Percentiles rank a stretch among this genome's conserved stretches.
These are phyloP conservation scores for Mungos mungo DNA, from an alignment of 2,113 vertebrate genomes.

Conservation along the genomic window DNA sequence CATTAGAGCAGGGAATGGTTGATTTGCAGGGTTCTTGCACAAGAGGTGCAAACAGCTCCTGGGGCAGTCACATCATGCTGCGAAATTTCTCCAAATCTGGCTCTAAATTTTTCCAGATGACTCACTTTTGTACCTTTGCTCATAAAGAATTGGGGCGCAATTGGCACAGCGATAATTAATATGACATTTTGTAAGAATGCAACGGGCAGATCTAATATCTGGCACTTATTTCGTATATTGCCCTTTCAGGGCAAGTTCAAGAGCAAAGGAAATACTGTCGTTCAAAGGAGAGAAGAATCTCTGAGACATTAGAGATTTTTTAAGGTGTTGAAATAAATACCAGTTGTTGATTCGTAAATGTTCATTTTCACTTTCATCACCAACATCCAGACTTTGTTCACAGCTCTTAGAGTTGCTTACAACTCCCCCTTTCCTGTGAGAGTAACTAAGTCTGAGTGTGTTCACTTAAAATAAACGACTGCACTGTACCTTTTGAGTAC, in stretches of 20 bases:
- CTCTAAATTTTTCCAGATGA: constrained; percentile 42
- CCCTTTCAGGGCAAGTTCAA: not conserved
- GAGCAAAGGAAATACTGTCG: not conserved
- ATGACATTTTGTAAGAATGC: constrained; percentile 48
- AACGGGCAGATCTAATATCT: constrained; percentile 42
- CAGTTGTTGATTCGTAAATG: constrained; percentile 6
- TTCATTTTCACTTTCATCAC: constrained; percentile 35
- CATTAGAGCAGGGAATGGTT: not conserved
- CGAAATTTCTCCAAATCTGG: constrained; percentile 21
- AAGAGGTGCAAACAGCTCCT: not conserved
- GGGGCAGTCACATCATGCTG: not conserved
- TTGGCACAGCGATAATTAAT: constrained; percentile 40
- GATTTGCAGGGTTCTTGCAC: not conserved
- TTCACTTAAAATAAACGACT: not conserved
- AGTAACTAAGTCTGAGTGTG: not conserved
- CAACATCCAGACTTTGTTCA: not conserved
- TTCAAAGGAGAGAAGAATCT: not conserved
- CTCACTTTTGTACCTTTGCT: constrained; percentile 13
- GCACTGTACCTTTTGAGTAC: not conserved
- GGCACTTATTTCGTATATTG: not conserved
- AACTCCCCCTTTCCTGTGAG: not conserved
- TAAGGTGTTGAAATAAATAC: not conserved
- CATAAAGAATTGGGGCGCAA: constrained; percentile 35
- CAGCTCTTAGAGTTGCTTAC: not conserved
- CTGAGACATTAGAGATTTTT: not conserved